phyloP scores from a whole-genome alignment of 2,888 invertebrate genomes.

The Spodoptera picta region DNA sequence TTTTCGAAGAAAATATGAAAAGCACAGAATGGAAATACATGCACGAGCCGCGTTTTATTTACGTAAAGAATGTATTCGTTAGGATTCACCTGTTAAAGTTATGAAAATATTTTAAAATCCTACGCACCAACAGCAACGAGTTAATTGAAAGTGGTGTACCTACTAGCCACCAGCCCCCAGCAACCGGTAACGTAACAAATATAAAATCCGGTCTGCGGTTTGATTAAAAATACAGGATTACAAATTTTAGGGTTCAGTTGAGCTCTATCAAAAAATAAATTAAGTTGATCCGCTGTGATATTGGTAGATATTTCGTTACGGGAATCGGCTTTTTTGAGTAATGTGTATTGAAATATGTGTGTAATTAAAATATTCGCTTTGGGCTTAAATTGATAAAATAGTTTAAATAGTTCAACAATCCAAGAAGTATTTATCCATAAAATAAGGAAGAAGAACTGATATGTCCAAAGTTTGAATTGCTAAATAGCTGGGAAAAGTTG shows the following conservation, averaged over 20 bases:
- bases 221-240: slow-evolving; percentile 36
- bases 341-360: no score
- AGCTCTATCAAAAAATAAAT: slow-evolving; percentile 24
- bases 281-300: not conserved
- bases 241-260: slow-evolving; percentile 11
- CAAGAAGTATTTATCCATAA: not conserved
- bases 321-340: no score
- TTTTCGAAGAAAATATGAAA: not conserved
- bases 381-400: no score
- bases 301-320: not conserved
- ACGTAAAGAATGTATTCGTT: slow-evolving; percentile 1
- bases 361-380: no score
- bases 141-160: slow-evolving; percentile 22
- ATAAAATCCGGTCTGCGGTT: slow-evolving; percentile 16
- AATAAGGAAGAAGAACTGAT: not conserved
- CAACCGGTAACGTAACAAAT: slow-evolving; percentile 6
- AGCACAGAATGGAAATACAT: not conserved
- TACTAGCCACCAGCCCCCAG: no score
- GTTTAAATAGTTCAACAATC: no score
- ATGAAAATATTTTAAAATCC: slow-evolving; percentile 6
- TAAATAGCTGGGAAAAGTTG: slow-evolving; percentile 4
- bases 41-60: not conserved
- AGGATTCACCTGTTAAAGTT: slow-evolving; percentile 3
- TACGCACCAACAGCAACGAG: not conserved
- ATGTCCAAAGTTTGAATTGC: slow-evolving; percentile 1